Percentiles rank a stretch among this genome's conserved stretches.
These are phyloP conservation scores for Tupaia chinensis DNA, from an alignment of 2,113 vertebrate genomes.

Conservation along the genomic window DNA sequence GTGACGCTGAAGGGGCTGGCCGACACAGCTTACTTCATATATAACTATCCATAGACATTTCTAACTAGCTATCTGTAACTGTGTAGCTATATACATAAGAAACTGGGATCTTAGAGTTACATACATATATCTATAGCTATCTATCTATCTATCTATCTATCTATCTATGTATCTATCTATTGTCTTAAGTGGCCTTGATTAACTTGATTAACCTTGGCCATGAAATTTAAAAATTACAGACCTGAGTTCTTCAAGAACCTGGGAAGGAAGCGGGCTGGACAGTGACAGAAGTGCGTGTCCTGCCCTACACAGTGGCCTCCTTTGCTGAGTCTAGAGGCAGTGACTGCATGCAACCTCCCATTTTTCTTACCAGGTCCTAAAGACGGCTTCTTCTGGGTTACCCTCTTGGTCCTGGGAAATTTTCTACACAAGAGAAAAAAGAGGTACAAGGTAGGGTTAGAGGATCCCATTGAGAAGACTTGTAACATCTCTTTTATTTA, in stretches of 20 bases:
- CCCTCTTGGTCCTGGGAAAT: slow-evolving; percentile 68
- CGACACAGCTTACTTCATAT: background rate
- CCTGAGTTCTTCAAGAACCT: slow-evolving; percentile 37
- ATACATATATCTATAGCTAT: too few species aligned
- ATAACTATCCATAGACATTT: too few species aligned
- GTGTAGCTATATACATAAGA: too few species aligned
- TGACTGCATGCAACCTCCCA: background rate
- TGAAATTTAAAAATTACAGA: slow-evolving; percentile 33
- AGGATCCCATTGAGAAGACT: background rate
- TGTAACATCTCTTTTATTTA: slow-evolving; percentile 38
- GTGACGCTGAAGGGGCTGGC: slow-evolving; percentile 12
- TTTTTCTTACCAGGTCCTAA: slow-evolving; percentile 80
- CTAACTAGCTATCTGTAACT: too few species aligned
- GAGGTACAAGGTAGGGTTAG: slow-evolving; percentile 31
- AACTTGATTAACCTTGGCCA: slow-evolving; percentile 50
- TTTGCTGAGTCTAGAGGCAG: background rate
- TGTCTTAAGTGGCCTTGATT: slow-evolving; percentile 27
- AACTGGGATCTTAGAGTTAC: too few species aligned
- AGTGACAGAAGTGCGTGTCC: slow-evolving; percentile 7
- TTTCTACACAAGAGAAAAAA: slow-evolving; percentile 70
- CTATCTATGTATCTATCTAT: background rate
- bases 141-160: too few species aligned
- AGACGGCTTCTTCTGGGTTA: slow-evolving; percentile 66
- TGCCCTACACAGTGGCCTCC: background rate
- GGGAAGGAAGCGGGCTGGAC: slow-evolving; percentile 16